Evolutionary conservation across 2,113 vertebrate species (phyloP), one percentile per base, ranked within the genome.

Genomic region (Leiothrix lutea): DNA sequence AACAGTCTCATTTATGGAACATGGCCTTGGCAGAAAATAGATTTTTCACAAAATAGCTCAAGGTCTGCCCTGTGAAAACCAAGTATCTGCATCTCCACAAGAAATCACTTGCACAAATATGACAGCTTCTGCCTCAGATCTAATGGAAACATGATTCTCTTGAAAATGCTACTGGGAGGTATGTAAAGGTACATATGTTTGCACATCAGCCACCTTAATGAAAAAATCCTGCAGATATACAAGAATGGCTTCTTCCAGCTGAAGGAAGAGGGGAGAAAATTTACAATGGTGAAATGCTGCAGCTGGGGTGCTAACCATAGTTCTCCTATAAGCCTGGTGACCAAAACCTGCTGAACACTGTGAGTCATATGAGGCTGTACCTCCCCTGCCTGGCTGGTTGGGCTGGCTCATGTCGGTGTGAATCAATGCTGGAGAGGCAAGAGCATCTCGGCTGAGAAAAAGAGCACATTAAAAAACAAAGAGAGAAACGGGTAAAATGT

Each of bases 401-500:
- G 35, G 29, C 33, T 44, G 0, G 0, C 33, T 75, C 51, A 0
- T 86, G 60, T 86, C 60, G 22, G 38, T 5, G 51, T 80, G 82
- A 90, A 78, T 90, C 71, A 84, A 0, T 2, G 36, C 81, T 56
- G 85, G 67, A 79, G 51, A 83, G 48, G 35, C 1, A 0, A 56
- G 25, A 94, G 36, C 6, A 33, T 67, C 65, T 67, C 86, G 9
- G 61, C 72, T 83, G 88, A 86, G 93, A 48, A 73, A 93, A 90
- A 86, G 33, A 94, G 47, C 26, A 5, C 78, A 82, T 84, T 95
- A 71, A 93, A 80, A 96, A 94, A 75, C 73, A 95, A 78, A 89
- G 70, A 70, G 29, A 82, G 71, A 82, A 93, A 82, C 1, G 22
- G 88, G 66, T 64, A 60, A 95, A 96, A 94, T 90, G 92, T 96